Conservation (phyloP, 2,113 vertebrate species). For the Rana temporaria region DNA sequence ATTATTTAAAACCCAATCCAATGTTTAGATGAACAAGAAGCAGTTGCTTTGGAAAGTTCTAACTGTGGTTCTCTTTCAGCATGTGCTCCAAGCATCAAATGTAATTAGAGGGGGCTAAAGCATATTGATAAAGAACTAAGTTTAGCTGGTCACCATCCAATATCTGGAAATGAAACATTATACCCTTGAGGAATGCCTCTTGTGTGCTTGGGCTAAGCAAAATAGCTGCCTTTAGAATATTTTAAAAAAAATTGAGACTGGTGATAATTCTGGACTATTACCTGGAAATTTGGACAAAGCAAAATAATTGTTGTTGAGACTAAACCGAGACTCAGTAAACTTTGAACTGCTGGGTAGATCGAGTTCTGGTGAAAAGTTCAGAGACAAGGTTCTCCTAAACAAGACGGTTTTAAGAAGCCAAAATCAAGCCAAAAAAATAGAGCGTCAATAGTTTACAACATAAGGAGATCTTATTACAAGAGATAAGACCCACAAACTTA, state of each 20-base stretch:
- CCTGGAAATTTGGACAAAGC: neutral
- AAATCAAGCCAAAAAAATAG: neutral
- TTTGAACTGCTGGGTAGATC: neutral
- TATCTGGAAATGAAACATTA: constrained; percentile 32
- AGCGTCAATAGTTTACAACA: neutral
- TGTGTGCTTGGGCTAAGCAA: neutral
- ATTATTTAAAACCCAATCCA: neutral
- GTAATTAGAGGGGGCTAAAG: constrained; percentile 3
- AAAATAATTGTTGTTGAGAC: neutral
- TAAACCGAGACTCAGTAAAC: neutral
- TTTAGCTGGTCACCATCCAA: constrained; percentile 3
- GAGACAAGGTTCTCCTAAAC: neutral
- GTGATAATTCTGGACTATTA: neutral
- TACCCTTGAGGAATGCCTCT: constrained; percentile 5
- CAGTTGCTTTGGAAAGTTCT: neutral
- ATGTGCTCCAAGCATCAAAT: constrained; percentile 22
- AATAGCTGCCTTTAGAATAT: neutral
- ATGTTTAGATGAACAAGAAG: neutral
- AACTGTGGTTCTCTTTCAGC: neutral
- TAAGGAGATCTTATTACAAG: constrained; percentile 22
- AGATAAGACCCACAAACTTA: constrained; percentile 5
- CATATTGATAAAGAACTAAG: constrained; percentile 43
- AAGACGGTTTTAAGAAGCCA: neutral
- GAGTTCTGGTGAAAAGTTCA: constrained; percentile 23
- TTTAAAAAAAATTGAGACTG: neutral